These are phyloP conservation scores for Tretioscincus oriximinensis DNA, from an alignment of 2,113 vertebrate species.

Conservation along the genomic window DNA sequence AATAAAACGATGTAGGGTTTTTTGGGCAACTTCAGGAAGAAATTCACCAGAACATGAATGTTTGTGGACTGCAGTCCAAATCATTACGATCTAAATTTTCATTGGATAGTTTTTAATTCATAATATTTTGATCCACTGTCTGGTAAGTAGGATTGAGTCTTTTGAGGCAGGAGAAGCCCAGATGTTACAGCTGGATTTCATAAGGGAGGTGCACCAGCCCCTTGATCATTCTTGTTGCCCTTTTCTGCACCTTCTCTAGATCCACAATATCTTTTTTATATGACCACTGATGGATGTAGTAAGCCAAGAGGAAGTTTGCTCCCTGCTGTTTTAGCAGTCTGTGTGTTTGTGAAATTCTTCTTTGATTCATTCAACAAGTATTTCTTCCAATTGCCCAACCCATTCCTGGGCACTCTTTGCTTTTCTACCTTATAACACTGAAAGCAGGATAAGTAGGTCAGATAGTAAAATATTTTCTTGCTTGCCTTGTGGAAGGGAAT, in stretches of 20 bases:
- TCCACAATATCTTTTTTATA: not conserved
- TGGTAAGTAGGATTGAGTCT: not conserved
- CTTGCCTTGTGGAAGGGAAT: too few relatives aligned
- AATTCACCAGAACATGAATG: not conserved
- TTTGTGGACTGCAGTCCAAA: not conserved
- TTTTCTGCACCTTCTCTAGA: too few relatives aligned
- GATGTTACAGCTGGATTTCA: too few relatives aligned
- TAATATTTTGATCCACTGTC: not conserved
- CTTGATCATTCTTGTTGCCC: too few relatives aligned
- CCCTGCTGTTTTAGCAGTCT: not conserved
- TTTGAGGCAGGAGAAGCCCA: too few relatives aligned
- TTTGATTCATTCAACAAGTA: conserved; percentile 11
- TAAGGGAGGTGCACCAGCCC: not conserved
- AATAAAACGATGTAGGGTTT: not conserved
- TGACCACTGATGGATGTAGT: not conserved
- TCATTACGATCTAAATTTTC: not conserved
- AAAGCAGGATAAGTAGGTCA: not conserved
- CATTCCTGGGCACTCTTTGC: not conserved
- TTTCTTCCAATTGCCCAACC: conserved; percentile 3
- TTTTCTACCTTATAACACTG: not conserved
- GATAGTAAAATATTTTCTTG: not conserved
- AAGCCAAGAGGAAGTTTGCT: not conserved
- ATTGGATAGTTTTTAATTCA: not conserved
- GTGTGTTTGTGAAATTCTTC: not conserved
- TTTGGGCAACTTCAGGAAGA: too few relatives aligned